Evolutionary conservation across 2,888 invertebrate genomes (phyloP), one percentile per base, ranked within the genome.

Genomic region (Stramonita haemastoma): DNA sequence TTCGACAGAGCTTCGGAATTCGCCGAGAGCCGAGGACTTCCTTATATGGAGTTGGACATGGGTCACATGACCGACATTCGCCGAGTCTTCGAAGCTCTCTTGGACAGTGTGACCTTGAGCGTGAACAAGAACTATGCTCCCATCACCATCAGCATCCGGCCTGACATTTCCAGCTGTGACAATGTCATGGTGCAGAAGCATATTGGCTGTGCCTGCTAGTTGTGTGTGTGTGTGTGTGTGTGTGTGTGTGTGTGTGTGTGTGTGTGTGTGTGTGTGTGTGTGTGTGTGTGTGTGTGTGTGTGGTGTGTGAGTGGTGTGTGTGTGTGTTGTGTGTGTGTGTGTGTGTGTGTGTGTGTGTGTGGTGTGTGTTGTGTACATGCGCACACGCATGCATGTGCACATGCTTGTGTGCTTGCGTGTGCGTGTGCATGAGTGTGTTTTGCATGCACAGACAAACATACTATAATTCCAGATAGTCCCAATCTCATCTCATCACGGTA

Each of bases 41-140:
- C 92, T 0, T 94, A 94, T 73, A 93, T 93, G 92, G 94, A 94
- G 91, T 92, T 93, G 15, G 91, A 91, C 89, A 89, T 92, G 1
- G 93, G 93, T 60, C 90, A 93, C 84, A 91, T 91, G n/a, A 91
- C 91, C 34, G 92, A 93, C 84, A 92, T 93, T n/a, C 91, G 90
- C 34, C 91, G 92, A 84, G 93, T 92, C 36, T 93, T 93, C 90
- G 93, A 93, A 89, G 91, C 91, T 60, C 91, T 93, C 11, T 91
- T 93, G 0, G 92, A 93, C 86, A 89, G 93, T 70, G 92, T 93
- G 56, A 91, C 92, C n/a, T 90, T 92, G 81, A 81, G 56, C 56
- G 15, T 88, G 32, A 46, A 66, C 34, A 32, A 81, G 34, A 56
- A 29, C 15, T n/a, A n/a, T n/a, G n/a, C 79, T 34, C 81, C 87